Evolutionary conservation across 2,113 vertebrate species (phyloP), one percentile per base, ranked within the genome.

Genomic region (Rhombomys opimus): DNA sequence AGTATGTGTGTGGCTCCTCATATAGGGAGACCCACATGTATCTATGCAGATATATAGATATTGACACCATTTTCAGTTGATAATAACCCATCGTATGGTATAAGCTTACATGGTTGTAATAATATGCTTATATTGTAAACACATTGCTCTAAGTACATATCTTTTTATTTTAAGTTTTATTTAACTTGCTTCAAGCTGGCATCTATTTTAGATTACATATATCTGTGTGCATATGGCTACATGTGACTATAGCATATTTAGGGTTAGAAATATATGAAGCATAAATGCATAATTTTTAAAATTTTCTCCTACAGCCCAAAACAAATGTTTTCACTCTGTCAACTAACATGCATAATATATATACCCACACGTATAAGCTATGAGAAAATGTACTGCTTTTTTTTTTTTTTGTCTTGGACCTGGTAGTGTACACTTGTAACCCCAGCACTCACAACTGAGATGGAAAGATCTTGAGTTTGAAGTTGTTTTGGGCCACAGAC

Each of bases 301-400:
- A 67, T 63, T 92, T 91, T 94, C 18, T 52, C 5, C 35, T 63
- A 57, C 4, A 95, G 86, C 82, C 32, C 50, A 91, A 50, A 78
- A 91, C 77, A 94, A 93, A 80, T 72, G 11, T 30, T 95, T 86
- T 88, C 63, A 77, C 67, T 76, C 76, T 89, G 68, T 52, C 77
- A 77, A n/a, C 35, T 23, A 72, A 88, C 22, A 30, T n/a, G 35
- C 23, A 30, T 70, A 65, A 50, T 41, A 92, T 35, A 18, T 67
- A 46, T 25, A 30, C 46, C 4, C 46, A 46, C 46, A 46, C 5
- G 46, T 46, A 73, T 12, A 23, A 10, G 1, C 57, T 68, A 72
- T 59, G 27, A 92, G 63, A 89, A 94, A 95, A 89, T 68, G 2
- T 52, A 18, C 65, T 22, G 3, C 3, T 3, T 76, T 46, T 46